Conservation (phyloP, 2,113 vertebrate genomes). For the Dunckerocampus dactyliophorus region DNA sequence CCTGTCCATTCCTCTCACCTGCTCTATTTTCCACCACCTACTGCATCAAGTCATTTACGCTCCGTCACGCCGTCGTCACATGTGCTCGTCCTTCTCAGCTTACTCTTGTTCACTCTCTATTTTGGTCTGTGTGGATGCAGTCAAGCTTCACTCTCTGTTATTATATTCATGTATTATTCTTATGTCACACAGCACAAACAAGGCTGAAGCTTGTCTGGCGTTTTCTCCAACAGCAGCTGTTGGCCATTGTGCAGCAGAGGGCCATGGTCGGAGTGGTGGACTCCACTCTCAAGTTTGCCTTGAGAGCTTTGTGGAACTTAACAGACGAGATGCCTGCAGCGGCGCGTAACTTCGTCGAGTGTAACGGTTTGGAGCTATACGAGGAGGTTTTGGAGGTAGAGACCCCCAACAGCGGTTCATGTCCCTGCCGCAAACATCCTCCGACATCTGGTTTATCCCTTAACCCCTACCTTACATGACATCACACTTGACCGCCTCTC, state of each 20-base stretch:
- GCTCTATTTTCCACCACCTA: conserved; percentile 39
- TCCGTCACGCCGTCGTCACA: conserved; percentile 7
- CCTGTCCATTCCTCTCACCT: conserved; percentile 1
- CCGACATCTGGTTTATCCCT: neutral
- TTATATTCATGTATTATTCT: neutral
- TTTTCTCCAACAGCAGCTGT: conserved; percentile 78
- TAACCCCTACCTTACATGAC: neutral
- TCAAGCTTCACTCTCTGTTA: conserved; percentile 7
- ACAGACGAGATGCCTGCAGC: conserved; percentile 90
- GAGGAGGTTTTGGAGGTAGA: conserved; percentile 88
- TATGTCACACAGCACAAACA: neutral
- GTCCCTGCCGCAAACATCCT: too few relatives aligned
- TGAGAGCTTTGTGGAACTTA: conserved; percentile 93
- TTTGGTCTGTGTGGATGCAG: conserved; percentile 12
- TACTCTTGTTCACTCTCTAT: conserved; percentile 9
- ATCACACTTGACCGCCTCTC: neutral
- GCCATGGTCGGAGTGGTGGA: conserved; percentile 86
- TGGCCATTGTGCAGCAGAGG: conserved; percentile 91
- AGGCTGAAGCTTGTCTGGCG: neutral
- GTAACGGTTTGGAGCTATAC: conserved; percentile 90
- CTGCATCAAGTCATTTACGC: conserved; percentile 3
- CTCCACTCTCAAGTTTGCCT: conserved; percentile 86
- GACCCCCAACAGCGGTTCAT: neutral
- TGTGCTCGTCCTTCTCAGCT: conserved; percentile 16
- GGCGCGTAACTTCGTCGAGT: conserved; percentile 86